These are phyloP conservation scores for Thaumatotibia leucotreta DNA, from an alignment of 1,140 invertebrate species.

Conservation along the genomic window DNA sequence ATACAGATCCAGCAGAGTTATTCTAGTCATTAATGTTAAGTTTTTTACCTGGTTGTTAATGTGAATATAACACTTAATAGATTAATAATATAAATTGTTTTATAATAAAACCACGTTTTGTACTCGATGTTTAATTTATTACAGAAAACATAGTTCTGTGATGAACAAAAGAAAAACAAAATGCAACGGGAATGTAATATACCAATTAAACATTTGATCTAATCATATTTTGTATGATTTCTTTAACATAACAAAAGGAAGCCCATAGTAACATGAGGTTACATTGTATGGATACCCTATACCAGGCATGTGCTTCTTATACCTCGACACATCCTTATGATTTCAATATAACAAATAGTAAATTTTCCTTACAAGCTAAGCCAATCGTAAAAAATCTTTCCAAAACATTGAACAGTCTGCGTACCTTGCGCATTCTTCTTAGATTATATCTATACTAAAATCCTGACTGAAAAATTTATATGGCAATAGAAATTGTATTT, in stretches of 20 bases:
- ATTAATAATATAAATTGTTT: slow-evolving; percentile 34
- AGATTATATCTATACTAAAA: neutral
- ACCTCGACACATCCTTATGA: neutral
- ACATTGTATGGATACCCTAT: neutral
- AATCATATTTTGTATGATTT: slow-evolving; percentile 29
- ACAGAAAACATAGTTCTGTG: slow-evolving; percentile 46
- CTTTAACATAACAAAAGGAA: slow-evolving; percentile 14
- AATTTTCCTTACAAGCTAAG: slow-evolving; percentile 24
- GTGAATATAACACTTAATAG: slow-evolving; percentile 28
- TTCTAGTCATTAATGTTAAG: slow-evolving; percentile 64
- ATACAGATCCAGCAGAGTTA: slow-evolving; percentile 39
- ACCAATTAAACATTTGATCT: slow-evolving; percentile 53
- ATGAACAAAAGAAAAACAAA: slow-evolving; percentile 39
- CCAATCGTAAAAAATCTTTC: slow-evolving; percentile 27
- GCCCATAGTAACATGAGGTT: neutral
- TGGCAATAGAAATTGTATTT: neutral
- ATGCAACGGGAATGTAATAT: slow-evolving; percentile 63
- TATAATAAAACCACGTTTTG: slow-evolving; percentile 42
- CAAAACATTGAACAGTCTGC: slow-evolving; percentile 26
- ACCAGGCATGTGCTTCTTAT: neutral
- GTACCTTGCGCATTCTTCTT: slow-evolving; percentile 17
- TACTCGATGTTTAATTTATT: slow-evolving; percentile 58
- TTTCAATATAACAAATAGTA: slow-evolving; percentile 4
- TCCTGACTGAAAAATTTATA: neutral
- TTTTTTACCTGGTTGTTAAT: slow-evolving; percentile 35